Base-by-base conservation (phyloP, 64 coral and sea anemone genomes). In the Montipora efflorescens region DNA sequence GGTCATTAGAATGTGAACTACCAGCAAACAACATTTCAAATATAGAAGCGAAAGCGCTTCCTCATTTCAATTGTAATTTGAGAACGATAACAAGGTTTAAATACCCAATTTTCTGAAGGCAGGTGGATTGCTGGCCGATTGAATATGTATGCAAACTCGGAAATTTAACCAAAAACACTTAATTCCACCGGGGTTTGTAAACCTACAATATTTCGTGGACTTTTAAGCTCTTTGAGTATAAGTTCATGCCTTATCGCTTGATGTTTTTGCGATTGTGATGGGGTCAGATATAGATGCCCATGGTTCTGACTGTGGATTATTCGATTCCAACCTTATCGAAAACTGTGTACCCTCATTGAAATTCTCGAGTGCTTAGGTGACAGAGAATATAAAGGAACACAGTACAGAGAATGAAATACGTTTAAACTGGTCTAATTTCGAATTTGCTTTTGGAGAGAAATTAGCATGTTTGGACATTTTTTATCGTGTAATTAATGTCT, bases 1-100 rank as follows among this genome's bases (percentile, higher is more conserved):
- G 64, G 76, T 98, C 90, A 94, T 98, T 98, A 98, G 87, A 89
- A 43, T 49, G 83, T 79, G 83, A 87, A 75, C 90, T 79, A 89
- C 84, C 89, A 88, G 74, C 96, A 92, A 95, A 97, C 89, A 97
- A 84, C 74, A 91, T 92, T 97, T 93, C 91, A 79, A 92, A 80
- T 78, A 78, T 79, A 36, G 86, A 88, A 78, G 91, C 89, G 47
- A 94, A 95, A 89, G 91, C 90, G 93, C 93, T 97, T 97, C 96
- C 96, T 97, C 66, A 48, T 90, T 88, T 91, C 93, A 95, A 97
- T 97, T 97, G 96, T 97, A 95, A 97, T 97, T 97, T 97, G 75
- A 76, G 82, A 79, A 75, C 87, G 93, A 97, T 97, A 97, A 97
- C 95, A 97, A 95, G 96, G 90, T 97, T 92, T 97, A 97, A 97